phyloP scores from a whole-genome alignment of 1,140 invertebrate species.

The Anoplophora glabripennis region DNA sequence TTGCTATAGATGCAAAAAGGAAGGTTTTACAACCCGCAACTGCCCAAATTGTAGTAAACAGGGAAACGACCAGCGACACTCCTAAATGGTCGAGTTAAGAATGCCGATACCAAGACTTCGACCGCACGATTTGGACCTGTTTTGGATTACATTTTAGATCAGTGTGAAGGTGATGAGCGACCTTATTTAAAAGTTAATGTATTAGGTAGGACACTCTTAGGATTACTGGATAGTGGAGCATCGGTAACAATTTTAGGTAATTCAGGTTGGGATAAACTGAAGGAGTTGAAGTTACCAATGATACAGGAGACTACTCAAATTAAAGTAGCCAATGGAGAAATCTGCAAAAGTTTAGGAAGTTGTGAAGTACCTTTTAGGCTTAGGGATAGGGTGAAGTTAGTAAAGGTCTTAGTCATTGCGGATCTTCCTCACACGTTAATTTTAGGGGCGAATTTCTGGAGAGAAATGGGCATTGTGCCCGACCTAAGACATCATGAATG shows the following conservation, averaged over 20 bases:
- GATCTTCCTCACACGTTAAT: constrained; percentile 1
- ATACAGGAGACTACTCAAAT: no score
- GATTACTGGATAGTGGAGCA: not conserved
- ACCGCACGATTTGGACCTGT: not conserved
- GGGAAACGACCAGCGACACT: not conserved
- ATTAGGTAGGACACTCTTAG: not conserved
- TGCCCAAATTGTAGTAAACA: not conserved
- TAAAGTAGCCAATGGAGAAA: not conserved
- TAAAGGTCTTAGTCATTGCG: constrained; percentile 1
- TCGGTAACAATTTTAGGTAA: not conserved
- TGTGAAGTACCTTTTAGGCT: not conserved
- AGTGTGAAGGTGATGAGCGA: not conserved
- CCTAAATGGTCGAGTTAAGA: not conserved
- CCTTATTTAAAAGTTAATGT: not conserved
- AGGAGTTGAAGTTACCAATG: no score
- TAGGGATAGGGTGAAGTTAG: not conserved
- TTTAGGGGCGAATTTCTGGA: constrained; percentile 6
- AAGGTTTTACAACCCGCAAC: not conserved
- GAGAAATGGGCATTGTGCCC: constrained; percentile 7
- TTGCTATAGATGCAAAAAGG: not conserved
- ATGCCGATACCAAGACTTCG: not conserved
- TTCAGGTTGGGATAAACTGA: not conserved
- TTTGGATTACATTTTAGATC: not conserved
- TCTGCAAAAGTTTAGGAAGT: not conserved
- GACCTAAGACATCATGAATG: constrained; percentile 10